Percentiles rank a stretch among this genome's conserved stretches.
These are phyloP conservation scores for Cataglyphis hispanica DNA, from an alignment of 1,140 invertebrate genomes.

Conservation along the genomic window DNA sequence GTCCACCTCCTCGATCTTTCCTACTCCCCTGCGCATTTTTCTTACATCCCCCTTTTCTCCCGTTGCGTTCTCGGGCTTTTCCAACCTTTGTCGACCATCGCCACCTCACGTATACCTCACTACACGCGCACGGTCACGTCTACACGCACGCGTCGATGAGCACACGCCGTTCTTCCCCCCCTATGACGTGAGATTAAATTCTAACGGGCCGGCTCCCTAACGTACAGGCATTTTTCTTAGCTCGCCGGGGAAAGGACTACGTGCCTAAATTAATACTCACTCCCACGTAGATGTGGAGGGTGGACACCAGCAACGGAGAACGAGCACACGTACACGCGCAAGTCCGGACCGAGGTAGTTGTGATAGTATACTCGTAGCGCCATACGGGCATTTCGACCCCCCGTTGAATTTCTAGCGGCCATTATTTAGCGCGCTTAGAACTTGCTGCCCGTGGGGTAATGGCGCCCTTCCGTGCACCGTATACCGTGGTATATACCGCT, in stretches of 20 bases:
- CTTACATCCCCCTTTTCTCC: conserved; percentile 74
- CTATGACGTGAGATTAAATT: conserved; percentile 84
- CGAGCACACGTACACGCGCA: conserved; percentile 23
- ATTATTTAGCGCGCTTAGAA: conserved; percentile 86
- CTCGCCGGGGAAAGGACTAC: conserved; percentile 79
- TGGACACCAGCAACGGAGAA: conserved; percentile 56
- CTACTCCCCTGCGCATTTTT: conserved; percentile 70
- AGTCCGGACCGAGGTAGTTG: conserved; percentile 40
- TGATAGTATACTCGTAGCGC: conserved; percentile 67
- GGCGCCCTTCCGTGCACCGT: conserved; percentile 68
- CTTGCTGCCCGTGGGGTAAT: conserved; percentile 77
- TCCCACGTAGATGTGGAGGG: conserved; percentile 58
- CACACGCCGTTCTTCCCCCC: conserved; percentile 63
- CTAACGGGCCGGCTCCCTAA: conserved; percentile 79
- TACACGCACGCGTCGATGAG: conserved; percentile 68
- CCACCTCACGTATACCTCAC: neutral
- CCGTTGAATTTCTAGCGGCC: conserved; percentile 82
- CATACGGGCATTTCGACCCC: conserved; percentile 77
- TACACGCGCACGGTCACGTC: conserved; percentile 51
- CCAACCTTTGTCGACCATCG: conserved; percentile 52
- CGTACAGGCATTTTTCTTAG: conserved; percentile 84
- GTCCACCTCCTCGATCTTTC: conserved; percentile 55
- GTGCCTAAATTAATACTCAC: conserved; percentile 84
- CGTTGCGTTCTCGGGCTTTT: conserved; percentile 53
- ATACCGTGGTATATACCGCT: conserved; percentile 35